Evolutionary conservation across 2,113 vertebrate species (phyloP), one percentile per base, ranked within the genome.

Genomic region (Forbesichthys agassizii): DNA sequence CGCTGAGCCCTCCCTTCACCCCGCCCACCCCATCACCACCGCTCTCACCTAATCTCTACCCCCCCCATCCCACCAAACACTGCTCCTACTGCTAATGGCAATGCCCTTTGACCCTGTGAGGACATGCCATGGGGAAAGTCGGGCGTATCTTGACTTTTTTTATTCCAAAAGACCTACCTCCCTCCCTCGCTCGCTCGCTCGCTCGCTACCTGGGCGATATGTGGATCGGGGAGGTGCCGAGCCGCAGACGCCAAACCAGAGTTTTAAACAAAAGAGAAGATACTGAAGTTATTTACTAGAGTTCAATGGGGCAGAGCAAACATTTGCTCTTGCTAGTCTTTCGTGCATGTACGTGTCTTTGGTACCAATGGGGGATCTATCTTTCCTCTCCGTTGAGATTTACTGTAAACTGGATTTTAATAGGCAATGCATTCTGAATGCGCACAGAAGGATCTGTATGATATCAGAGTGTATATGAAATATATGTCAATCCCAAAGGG

Each of bases 331-430:
- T 86, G 83, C 88, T 83, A 71, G 86, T 88, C 83, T 87, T 78
- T 89, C 84, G 82, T 89, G 87, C 88, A 91, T 91, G 88, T 85
- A 84, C 82, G 85, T 83, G 73, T 85, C 58, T 81, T 77, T 79
- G 68, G 27, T 74, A 80, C 57, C 4, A 5, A 49, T 14, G 59
- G 66, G 47, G 74, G 73, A 69, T 18, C 54, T 27, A 63, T 47
- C 20, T 33, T 49, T 65, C n/a, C 53, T 8, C 1, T 42, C 5
- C 5, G 36, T 6, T 42, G 36, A 27, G 27, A 27, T 27, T 27
- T 27, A 27, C 27, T 27, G 27, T 27, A 27, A 81, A 55, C 57
- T 69, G 42, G 69, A 56, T 77, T 64, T 64, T 59, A 65, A 78
- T 56, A 48, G 61, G 77, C 67, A 20, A 58, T 13, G 49, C 64